Base-by-base conservation (phyloP, 2,797 vertebrate genomes). In the Semaprochilodus insignis region DNA sequence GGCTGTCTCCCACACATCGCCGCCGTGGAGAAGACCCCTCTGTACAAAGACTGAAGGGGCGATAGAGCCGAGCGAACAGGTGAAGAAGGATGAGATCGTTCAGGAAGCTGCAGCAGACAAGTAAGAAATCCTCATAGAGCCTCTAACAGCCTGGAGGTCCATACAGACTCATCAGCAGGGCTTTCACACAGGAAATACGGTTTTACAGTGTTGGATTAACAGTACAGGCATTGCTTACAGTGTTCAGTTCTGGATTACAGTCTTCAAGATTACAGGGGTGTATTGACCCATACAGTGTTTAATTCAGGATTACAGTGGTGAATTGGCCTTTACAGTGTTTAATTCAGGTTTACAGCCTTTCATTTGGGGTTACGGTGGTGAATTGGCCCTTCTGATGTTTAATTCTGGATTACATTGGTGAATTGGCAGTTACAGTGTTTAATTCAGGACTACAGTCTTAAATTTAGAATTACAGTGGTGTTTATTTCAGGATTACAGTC, bases 11-110 rank as follows among this genome's bases (percentile, higher is more conserved):
- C 86, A 25, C 81, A 0, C 86, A 79, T 79, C 81, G 6, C 27
- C 44, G 48, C 86, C 85, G 52, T 76, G 25, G 67, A 81, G 67
- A 67, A 92, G 94, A 71, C 74, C 79, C 0, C 93, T 92, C 27
- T 95, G 95, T 84, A 88, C 87, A 21, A 95, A 94, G 77, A 88
- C 92, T 0, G 95, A 93, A 51, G 91, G 89, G 19, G 88, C 90
- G 0, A 88, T 90, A 74, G 89, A 84, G 13, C 36, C 85, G 40
- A 86, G 92, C 13, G 93, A 94, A 0, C 90, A 86, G 31, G 76
- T 66, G 74, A 94, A 93, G 85, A 93, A 92, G 81, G 91, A 94
- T 79, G 92, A 76, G 0, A 76, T 52, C 59, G 0, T 4, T 69
- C 25, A 66, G 0, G 93, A 92, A 52, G 76, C 85, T 1, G 19